Conservation (phyloP, 2,888 invertebrate species). For the Cosmopolites sordidus region DNA sequence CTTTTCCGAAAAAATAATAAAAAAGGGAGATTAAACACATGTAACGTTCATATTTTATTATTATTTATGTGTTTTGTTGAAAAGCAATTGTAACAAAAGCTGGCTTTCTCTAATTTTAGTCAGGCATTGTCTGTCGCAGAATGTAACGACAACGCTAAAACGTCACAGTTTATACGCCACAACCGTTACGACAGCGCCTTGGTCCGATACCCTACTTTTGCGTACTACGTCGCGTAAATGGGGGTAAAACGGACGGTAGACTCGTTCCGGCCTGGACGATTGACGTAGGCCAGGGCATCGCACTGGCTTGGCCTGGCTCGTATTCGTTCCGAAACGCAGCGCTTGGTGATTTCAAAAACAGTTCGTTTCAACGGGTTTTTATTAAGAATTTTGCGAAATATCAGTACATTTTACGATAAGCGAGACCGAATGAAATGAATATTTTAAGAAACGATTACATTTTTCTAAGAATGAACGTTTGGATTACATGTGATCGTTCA, state of each 20-base stretch:
- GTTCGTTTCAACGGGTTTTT: no score
- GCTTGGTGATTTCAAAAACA: no score
- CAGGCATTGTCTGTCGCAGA: conserved; percentile 15
- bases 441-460: no score
- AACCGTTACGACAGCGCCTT: conserved; percentile 25
- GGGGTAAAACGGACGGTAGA: conserved; percentile 22
- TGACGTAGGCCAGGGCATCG: conserved; percentile 32
- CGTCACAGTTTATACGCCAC: conserved; percentile 23
- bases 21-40: no score
- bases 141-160: conserved; percentile 18
- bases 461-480: no score
- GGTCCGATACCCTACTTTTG: conserved; percentile 31
- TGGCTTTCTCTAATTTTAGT: conserved; percentile 14
- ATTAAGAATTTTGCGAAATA: no score
- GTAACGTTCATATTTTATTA: no score
- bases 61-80: no score
- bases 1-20: no score
- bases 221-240: conserved; percentile 31
- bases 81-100: background rate
- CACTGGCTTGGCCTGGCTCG: conserved; percentile 14
- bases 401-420: no score
- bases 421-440: no score
- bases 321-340: background rate
- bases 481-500: no score
- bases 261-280: conserved; percentile 30